Conservation (phyloP, 2,113 vertebrate genomes). For the Tinamus guttatus region DNA sequence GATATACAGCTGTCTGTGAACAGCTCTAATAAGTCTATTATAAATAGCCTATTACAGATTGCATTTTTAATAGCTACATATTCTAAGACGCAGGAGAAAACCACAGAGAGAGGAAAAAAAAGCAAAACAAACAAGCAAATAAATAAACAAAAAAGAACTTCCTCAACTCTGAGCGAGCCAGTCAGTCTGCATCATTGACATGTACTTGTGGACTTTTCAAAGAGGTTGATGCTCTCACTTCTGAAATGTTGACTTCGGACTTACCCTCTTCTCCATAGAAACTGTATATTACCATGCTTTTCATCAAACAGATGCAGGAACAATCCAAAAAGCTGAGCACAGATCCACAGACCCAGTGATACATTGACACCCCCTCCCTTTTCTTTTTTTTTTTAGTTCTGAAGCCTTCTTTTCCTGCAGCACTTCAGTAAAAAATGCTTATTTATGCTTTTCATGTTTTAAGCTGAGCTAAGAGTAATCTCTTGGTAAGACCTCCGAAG, state of each 20-base stretch:
- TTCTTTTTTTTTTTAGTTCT: neutral
- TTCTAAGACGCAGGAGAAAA: neutral
- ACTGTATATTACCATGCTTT: neutral
- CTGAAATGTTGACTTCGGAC: neutral
- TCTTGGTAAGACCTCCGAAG: neutral
- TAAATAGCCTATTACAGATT: neutral
- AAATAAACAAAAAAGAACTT: neutral
- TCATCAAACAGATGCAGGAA: neutral
- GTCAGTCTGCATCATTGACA: neutral
- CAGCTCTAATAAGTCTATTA: neutral
- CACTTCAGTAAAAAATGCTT: neutral
- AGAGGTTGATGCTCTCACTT: neutral
- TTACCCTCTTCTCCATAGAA: neutral
- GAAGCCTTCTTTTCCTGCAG: neutral
- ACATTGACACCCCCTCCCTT: neutral
- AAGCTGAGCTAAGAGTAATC: neutral
- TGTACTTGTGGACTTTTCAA: neutral
- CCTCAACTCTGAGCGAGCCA: neutral
- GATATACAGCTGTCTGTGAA: neutral
- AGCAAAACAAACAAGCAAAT: too few relatives aligned
- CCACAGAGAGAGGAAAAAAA: neutral
- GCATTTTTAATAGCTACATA: neutral
- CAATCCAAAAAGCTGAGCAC: neutral
- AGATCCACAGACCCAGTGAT: neutral
- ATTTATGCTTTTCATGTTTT: neutral